Evolutionary conservation across 2,113 vertebrate species (phyloP).

Genomic region (Pandion haliaetus): DNA sequence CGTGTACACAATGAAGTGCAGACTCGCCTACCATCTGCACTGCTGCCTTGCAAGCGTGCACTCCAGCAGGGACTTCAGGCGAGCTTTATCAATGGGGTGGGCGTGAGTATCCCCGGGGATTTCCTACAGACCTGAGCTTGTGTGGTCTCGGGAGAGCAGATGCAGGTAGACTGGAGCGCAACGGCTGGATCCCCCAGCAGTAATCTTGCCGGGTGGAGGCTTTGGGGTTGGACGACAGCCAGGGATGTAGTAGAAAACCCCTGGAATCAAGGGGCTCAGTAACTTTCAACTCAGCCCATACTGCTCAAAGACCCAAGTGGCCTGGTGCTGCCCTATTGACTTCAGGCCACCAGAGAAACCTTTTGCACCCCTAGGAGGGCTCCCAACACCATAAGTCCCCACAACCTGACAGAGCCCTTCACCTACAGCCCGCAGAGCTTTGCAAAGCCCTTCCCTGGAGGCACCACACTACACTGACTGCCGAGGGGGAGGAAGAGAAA

Average conservation of each 20-base stretch:
- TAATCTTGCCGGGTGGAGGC: neutral
- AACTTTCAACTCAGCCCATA: neutral
- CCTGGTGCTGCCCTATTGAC: neutral
- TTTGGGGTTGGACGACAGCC: neutral
- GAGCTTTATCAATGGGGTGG: neutral
- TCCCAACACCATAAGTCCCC: neutral
- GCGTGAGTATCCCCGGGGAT: rapidly evolving
- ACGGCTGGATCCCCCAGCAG: neutral
- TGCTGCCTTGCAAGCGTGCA: neutral
- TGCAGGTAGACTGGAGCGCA: neutral
- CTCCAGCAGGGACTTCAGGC: neutral
- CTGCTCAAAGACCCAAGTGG: neutral
- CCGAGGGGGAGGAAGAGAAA: rapidly evolving
- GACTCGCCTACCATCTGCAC: neutral
- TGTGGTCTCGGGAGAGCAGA: neutral
- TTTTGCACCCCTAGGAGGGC: neutral
- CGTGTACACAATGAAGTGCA: rapidly evolving
- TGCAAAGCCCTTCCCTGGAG: neutral
- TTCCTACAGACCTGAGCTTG: neutral
- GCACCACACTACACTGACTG: neutral
- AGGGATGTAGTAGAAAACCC: neutral
- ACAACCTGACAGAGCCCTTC: rapidly evolving
- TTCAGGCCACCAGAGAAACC: neutral
- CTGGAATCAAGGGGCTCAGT: neutral
- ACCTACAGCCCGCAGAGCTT: neutral